These are phyloP conservation scores for Planiliza haematocheilus DNA, from an alignment of 2,113 vertebrate genomes.

Conservation along the genomic window DNA sequence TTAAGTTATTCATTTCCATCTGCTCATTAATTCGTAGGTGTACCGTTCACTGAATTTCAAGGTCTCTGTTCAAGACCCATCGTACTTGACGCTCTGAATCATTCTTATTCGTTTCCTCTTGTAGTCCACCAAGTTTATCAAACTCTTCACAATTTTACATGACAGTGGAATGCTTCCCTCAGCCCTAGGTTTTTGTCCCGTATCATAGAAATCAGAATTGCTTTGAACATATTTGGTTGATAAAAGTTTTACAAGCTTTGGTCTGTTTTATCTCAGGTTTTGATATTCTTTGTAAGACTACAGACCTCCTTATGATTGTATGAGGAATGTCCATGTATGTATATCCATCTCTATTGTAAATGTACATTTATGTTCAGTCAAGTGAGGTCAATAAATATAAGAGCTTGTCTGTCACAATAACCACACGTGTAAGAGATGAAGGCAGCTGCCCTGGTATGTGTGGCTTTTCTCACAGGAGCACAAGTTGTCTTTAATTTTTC, in stretches of 20 bases:
- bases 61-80: slow-evolving; percentile 27
- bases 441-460: slow-evolving; percentile 70
- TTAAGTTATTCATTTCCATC: slow-evolving; percentile 77
- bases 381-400: slow-evolving; percentile 54
- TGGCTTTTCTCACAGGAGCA: slow-evolving; percentile 70
- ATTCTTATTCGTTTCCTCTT: slow-evolving; percentile 66
- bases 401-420: slow-evolving; percentile 51
- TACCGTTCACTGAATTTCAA: slow-evolving; percentile 47
- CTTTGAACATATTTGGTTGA: slow-evolving; percentile 63
- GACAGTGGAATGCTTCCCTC: slow-evolving; percentile 48
- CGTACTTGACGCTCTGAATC: slow-evolving; percentile 56
- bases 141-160: slow-evolving; percentile 20
- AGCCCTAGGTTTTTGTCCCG: slow-evolving; percentile 38
- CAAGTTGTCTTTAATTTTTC: slow-evolving; percentile 50
- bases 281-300: slow-evolving; percentile 70
- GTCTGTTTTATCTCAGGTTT: slow-evolving; percentile 81
- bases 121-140: slow-evolving; percentile 50
- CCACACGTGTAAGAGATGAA: slow-evolving; percentile 47
- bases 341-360: slow-evolving; percentile 61
- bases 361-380: slow-evolving; percentile 64
- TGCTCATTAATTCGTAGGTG: slow-evolving; percentile 56
- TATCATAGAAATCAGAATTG: slow-evolving; percentile 38
- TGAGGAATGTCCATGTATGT: slow-evolving; percentile 68
- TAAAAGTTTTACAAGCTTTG: slow-evolving; percentile 60
- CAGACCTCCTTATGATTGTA: slow-evolving; percentile 75